Percentiles rank a stretch among this genome's conserved stretches.
Evolutionary conservation across 2,113 vertebrate species (phyloP).

Genomic region (Strix uralensis): DNA sequence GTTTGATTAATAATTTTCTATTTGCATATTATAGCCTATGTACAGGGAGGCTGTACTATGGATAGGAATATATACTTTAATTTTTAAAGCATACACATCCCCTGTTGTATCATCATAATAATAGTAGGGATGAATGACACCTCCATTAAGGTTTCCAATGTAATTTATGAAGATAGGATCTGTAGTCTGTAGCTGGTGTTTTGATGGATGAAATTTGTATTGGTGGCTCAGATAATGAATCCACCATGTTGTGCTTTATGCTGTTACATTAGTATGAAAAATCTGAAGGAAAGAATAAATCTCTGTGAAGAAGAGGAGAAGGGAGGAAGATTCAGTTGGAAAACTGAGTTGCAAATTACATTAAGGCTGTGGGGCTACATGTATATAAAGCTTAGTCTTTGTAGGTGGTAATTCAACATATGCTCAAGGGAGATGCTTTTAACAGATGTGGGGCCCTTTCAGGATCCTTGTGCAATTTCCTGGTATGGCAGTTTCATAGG

Average conservation of each 20-base stretch:
- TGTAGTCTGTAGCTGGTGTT: constrained; percentile 17
- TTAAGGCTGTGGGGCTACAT: neutral
- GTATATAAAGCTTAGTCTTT: neutral
- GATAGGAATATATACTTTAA: constrained; percentile 30
- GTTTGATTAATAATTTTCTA: constrained; percentile 53
- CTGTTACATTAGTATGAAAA: constrained; percentile 17
- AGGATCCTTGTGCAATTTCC: neutral
- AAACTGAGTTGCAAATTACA: neutral
- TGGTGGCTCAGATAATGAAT: constrained; percentile 34
- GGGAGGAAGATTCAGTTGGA: neutral
- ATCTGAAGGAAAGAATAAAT: neutral
- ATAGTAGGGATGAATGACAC: constrained; percentile 52
- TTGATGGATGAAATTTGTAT: constrained; percentile 31
- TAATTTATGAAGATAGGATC: constrained; percentile 54
- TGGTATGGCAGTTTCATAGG: neutral
- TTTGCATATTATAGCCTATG: constrained; percentile 18
- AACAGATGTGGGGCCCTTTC: neutral
- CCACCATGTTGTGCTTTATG: constrained; percentile 29
- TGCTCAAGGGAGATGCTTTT: neutral
- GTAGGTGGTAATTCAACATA: neutral
- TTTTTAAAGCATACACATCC: constrained; percentile 50
- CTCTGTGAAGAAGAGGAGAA: neutral
- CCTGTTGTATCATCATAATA: constrained; percentile 38
- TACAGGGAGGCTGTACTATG: neutral
- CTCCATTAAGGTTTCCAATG: constrained; percentile 51